A percentile compares a stretch with the other conserved stretches of the same genome.
Conservation (phyloP, 2,888 invertebrate species). For the Mayetiola destructor region DNA sequence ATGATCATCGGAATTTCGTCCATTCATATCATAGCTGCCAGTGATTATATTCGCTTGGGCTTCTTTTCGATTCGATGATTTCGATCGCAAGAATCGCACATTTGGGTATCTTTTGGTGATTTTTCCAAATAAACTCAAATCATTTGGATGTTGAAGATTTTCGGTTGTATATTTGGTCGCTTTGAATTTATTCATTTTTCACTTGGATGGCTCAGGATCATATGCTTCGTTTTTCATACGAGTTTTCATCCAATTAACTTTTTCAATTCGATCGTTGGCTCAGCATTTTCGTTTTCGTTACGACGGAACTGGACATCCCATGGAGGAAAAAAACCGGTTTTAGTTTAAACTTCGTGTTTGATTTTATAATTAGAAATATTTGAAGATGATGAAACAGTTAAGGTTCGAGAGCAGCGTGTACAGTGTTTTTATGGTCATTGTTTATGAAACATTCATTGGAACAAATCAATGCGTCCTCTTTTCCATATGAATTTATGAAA, state of each 20-base stretch:
- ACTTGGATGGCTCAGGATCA: no score
- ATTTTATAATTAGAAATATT: no score
- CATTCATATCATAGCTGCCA: slow-evolving; percentile 35
- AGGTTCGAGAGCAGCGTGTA: no score
- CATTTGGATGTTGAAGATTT: slow-evolving; percentile 18
- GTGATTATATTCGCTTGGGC: slow-evolving; percentile 20
- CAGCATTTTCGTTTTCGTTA: slow-evolving; percentile 1
- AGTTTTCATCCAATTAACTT: background rate
- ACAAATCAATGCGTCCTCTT: no score
- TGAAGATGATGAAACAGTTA: no score
- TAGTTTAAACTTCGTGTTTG: no score
- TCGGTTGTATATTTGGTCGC: slow-evolving; percentile 22
- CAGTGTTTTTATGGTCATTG: no score
- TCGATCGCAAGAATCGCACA: slow-evolving; percentile 28
- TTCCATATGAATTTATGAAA: no score
- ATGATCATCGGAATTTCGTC: slow-evolving; percentile 30
- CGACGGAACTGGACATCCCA: background rate
- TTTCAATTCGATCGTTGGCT: background rate
- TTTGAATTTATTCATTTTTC: slow-evolving; percentile 22
- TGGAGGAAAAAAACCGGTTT: no score
- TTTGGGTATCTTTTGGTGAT: slow-evolving; percentile 33
- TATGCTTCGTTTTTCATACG: background rate
- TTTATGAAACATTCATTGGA: no score
- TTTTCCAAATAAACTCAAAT: slow-evolving; percentile 26
- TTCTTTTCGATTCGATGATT: slow-evolving; percentile 24